Evolutionary conservation across 2,797 vertebrate species (phyloP).

Genomic region (Sebastes trivittatus): DNA sequence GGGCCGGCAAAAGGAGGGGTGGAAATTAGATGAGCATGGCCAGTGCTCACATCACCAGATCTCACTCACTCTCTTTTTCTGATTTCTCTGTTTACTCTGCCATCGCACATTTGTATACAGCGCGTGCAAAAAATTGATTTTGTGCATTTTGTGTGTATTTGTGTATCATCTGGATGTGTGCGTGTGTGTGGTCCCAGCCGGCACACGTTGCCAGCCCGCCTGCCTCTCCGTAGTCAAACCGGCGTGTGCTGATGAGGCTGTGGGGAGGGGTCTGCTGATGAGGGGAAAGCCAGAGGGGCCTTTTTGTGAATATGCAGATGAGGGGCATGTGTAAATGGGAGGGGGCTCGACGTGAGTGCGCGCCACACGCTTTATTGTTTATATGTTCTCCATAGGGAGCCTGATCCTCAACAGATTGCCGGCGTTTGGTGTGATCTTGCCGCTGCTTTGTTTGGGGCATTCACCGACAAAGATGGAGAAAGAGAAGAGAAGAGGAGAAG

Average conservation of each 20-base stretch:
- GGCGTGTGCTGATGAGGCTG: constrained; percentile 83
- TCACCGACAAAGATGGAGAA: constrained; percentile 74
- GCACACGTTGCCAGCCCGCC: constrained; percentile 71
- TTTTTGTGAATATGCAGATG: constrained; percentile 88
- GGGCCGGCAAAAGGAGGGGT: constrained; percentile 61
- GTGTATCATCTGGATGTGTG: constrained; percentile 43
- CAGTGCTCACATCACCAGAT: constrained; percentile 72
- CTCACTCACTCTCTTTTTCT: constrained; percentile 72
- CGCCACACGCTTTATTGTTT: constrained; percentile 90
- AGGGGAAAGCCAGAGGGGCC: constrained; percentile 80
- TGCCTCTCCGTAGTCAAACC: constrained; percentile 71
- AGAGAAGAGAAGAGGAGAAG: constrained; percentile 58
- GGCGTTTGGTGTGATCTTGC: constrained; percentile 86
- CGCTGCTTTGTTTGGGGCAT: constrained; percentile 80
- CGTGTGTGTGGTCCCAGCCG: constrained; percentile 72
- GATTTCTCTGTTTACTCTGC: constrained; percentile 74
- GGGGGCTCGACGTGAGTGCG: constrained; percentile 84
- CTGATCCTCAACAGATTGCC: constrained; percentile 90
- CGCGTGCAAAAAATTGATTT: constrained; percentile 67
- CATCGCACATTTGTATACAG: constrained; percentile 70
- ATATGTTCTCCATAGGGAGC: constrained; percentile 84
- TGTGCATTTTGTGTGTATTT: constrained; percentile 67
- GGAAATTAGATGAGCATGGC: constrained; percentile 79
- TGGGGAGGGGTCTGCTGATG: constrained; percentile 82
- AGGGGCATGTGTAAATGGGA: constrained; percentile 84